A percentile compares a stretch with the other conserved stretches of the same genome.
These are phyloP conservation scores for Atlantisia rogersi DNA, from an alignment of 2,113 vertebrate species.

Conservation along the genomic window DNA sequence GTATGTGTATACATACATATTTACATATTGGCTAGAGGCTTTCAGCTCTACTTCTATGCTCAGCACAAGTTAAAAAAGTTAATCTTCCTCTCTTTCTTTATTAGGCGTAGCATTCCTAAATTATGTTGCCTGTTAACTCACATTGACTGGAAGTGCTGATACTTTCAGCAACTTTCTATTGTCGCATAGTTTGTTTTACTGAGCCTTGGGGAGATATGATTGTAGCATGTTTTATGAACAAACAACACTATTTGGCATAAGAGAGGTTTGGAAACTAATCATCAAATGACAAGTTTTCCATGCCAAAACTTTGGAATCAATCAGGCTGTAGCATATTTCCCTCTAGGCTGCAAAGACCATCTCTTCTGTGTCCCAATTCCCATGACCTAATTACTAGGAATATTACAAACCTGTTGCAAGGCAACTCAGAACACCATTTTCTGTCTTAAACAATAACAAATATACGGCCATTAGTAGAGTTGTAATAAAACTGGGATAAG, in stretches of 20 bases:
- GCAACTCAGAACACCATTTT: background rate
- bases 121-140: background rate
- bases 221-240: background rate
- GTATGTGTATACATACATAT: background rate
- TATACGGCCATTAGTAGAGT: background rate
- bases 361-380: background rate
- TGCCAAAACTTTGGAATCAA: constrained; percentile 14
- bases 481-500: background rate
- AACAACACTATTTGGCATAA: background rate
- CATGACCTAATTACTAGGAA: background rate
- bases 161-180: background rate
- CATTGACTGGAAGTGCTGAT: background rate
- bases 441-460: constrained; percentile 22
- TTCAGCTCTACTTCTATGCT: background rate
- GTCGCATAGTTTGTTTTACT: background rate
- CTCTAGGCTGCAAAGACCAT: background rate
- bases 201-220: background rate
- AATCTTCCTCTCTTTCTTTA: background rate
- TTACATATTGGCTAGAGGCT: background rate
- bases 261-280: background rate
- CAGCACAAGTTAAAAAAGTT: background rate
- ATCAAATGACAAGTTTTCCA: background rate
- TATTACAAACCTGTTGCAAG: constrained; percentile 2
- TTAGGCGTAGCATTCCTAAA: background rate
- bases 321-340: background rate